Conservation (phyloP, 30 jellyfish, hydroid and myxozoan species). For the Aurelia sp. region DNA sequence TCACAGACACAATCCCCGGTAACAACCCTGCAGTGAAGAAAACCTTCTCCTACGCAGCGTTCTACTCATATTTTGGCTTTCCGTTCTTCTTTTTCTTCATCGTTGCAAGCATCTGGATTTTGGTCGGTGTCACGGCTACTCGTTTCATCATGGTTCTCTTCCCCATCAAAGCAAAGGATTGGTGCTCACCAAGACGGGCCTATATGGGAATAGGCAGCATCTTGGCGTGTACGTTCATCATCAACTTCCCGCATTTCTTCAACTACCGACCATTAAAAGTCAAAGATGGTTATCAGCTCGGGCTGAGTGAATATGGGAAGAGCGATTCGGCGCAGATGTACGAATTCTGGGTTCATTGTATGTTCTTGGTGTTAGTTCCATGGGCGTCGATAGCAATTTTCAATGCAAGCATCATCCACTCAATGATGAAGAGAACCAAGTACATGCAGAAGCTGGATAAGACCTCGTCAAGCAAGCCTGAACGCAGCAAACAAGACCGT, state of each 20-base stretch:
- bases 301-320: conserved; percentile 66
- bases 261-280: conserved; percentile 69
- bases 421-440: conserved; percentile 57
- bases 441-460: conserved; percentile 62
- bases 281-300: conserved; percentile 55
- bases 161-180: conserved; percentile 75
- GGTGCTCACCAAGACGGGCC: conserved; percentile 81
- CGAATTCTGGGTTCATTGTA: conserved; percentile 94
- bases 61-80: conserved; percentile 73
- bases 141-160: conserved; percentile 82
- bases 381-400: conserved; percentile 86
- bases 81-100: conserved; percentile 83
- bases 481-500: conserved; percentile 72
- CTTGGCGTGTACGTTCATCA: conserved; percentile 46
- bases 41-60: conserved; percentile 69
- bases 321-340: conserved; percentile 80
- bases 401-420: conserved; percentile 75
- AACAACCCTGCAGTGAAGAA: conserved; percentile 51
- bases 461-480: conserved; percentile 50
- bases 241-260: conserved; percentile 87
- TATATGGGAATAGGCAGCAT: conserved; percentile 68
- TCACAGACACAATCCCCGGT: conserved; percentile 68
- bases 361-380: conserved; percentile 79
- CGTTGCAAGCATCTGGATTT: conserved; percentile 86
- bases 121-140: conserved; percentile 82